Evolutionary conservation across 2,113 vertebrate species (phyloP).

Genomic region (Diadophis punctatus): DNA sequence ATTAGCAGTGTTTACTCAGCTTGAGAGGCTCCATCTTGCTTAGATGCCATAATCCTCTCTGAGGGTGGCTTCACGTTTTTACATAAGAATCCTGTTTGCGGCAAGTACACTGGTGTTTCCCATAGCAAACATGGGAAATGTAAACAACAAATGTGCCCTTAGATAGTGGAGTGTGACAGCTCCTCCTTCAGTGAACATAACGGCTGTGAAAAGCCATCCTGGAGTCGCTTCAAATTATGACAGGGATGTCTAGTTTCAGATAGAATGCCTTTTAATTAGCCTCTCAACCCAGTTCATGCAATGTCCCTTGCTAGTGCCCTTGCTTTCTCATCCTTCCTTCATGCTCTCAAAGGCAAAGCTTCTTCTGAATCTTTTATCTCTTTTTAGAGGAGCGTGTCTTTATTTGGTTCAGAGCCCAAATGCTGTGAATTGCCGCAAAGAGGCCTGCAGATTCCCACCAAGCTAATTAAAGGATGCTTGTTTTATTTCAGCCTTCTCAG

Average conservation of each 20-base stretch:
- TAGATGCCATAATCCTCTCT: conserved; percentile 32
- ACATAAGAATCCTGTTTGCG: neutral
- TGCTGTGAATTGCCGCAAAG: conserved; percentile 32
- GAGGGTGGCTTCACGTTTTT: conserved; percentile 2
- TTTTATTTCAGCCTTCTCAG: conserved; percentile 15
- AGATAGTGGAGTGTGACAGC: neutral
- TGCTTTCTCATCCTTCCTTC: neutral
- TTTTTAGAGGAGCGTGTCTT: fast-evolving
- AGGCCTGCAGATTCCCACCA: neutral
- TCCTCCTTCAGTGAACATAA: neutral
- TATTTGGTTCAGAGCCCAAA: conserved; percentile 5
- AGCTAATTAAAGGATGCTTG: conserved; percentile 32
- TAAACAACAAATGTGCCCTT: neutral
- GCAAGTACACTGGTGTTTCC: neutral
- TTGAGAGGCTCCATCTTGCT: conserved; percentile 50
- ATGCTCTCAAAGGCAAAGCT: conserved; percentile 7
- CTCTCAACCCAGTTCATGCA: neutral
- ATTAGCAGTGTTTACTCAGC: conserved; percentile 49
- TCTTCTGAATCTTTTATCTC: neutral
- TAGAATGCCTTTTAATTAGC: neutral
- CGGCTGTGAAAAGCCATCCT: neutral
- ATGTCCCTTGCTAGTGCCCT: fast-evolving
- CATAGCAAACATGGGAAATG: neutral
- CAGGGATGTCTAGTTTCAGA: neutral
- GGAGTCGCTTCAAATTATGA: conserved; percentile 4